phyloP scores from a whole-genome alignment of 1,140 invertebrate species.

The Portunus trituberculatus region DNA sequence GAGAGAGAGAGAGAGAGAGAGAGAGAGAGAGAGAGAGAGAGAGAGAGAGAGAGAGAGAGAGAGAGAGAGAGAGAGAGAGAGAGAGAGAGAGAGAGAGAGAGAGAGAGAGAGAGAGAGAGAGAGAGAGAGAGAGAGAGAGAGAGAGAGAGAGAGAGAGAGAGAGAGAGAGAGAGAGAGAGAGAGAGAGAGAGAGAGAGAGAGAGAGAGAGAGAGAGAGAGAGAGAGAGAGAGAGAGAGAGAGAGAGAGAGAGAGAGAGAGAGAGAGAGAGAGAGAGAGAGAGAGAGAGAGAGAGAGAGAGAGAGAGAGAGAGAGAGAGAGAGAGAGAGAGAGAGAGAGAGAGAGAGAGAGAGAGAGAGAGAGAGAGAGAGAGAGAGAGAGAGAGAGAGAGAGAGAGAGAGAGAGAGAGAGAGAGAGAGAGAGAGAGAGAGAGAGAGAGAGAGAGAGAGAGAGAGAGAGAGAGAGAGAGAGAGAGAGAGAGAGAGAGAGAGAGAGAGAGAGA shows the following conservation, averaged over 20 bases:
- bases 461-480: background rate
- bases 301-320: background rate
- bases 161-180: background rate
- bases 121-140: background rate
- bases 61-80: background rate
- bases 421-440: background rate
- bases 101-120: background rate
- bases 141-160: background rate
- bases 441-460: background rate
- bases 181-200: background rate
- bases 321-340: background rate
- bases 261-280: background rate
- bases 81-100: background rate
- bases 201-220: background rate
- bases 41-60: background rate
- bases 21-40: background rate
- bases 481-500: background rate
- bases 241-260: background rate
- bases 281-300: background rate
- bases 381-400: background rate
- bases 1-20: background rate
- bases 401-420: background rate
- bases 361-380: background rate
- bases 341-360: background rate
- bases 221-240: background rate